Evolutionary conservation across 1,140 invertebrate genomes (phyloP).

Genomic region (Zaprionus kolodkinae): DNA sequence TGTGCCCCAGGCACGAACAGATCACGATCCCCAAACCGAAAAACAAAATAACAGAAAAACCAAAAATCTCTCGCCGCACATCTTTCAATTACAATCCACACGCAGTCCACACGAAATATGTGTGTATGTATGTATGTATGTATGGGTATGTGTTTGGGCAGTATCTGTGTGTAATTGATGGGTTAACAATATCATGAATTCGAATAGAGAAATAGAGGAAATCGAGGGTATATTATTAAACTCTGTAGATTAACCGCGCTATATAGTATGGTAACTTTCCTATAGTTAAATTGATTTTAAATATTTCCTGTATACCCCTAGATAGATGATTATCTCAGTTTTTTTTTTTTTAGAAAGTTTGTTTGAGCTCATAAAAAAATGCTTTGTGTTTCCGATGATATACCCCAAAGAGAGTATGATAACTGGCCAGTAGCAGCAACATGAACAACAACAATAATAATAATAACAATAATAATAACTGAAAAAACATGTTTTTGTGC

Average conservation of each 20-base stretch:
- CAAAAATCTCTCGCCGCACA: slow-evolving; percentile 30
- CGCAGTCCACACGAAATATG: slow-evolving; percentile 19
- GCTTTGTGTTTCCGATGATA: slow-evolving; percentile 6
- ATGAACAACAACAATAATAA: background rate
- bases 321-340: background rate
- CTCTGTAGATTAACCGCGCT: background rate
- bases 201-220: background rate
- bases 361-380: slow-evolving; percentile 5
- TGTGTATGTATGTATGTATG: background rate
- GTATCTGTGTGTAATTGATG: background rate
- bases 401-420: slow-evolving; percentile 6
- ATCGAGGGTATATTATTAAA: background rate
- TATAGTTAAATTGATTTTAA: slow-evolving; percentile 10
- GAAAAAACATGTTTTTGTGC: slow-evolving; percentile 50
- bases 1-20: slow-evolving; percentile 25
- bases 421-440: slow-evolving; percentile 6
- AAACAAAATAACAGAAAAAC: background rate
- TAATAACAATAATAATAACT: slow-evolving; percentile 37
- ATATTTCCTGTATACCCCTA: slow-evolving; percentile 30
- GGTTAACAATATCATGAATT: background rate
- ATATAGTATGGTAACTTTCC: too few species aligned
- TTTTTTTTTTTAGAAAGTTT: slow-evolving; percentile 44
- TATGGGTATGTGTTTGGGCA: background rate
- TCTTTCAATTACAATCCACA: slow-evolving; percentile 54
- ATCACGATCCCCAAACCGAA: slow-evolving; percentile 23